A percentile compares a stretch with the other conserved stretches of the same genome.
These are phyloP conservation scores for Penaeus monodon DNA, from an alignment of 2,888 invertebrate species.

Conservation along the genomic window DNA sequence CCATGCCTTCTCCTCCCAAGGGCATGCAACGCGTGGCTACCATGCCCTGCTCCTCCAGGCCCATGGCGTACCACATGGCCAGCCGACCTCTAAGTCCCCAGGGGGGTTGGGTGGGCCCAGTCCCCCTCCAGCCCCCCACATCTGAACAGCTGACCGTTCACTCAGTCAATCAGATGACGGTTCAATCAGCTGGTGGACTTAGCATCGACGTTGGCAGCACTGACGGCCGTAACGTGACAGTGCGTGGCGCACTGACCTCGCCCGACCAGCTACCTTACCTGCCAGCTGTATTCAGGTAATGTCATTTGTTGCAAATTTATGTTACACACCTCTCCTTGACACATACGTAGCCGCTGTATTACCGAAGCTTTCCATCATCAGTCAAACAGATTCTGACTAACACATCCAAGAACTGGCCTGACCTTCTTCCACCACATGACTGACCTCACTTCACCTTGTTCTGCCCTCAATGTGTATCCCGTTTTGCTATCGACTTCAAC, in stretches of 20 bases:
- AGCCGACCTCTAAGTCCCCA: background rate
- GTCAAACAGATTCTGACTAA: too few relatives aligned
- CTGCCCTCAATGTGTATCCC: too few relatives aligned
- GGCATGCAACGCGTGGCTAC: constrained; percentile 20
- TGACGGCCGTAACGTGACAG: constrained; percentile 39
- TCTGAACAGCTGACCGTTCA: constrained; percentile 13
- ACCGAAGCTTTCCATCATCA: too few relatives aligned
- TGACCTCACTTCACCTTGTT: too few relatives aligned
- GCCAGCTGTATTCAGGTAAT: constrained; percentile 19
- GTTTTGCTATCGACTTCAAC: too few relatives aligned
- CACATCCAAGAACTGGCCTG: too few relatives aligned
- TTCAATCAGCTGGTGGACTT: constrained; percentile 31
- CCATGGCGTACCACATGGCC: background rate
- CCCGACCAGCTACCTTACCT: constrained; percentile 40
- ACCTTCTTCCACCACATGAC: too few relatives aligned
- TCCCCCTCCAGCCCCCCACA: background rate
- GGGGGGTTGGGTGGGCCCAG: background rate
- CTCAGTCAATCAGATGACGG: constrained; percentile 36
- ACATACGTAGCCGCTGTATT: too few relatives aligned
- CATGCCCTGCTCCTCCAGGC: constrained; percentile 3
- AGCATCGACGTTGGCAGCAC: constrained; percentile 48
- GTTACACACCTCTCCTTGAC: too few relatives aligned
- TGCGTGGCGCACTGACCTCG: constrained; percentile 18
- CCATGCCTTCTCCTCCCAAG: background rate
- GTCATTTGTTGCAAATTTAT: too few relatives aligned